A percentile compares a stretch with the other conserved stretches of the same genome.
Evolutionary conservation across 2,797 vertebrate genomes (phyloP).

Genomic region (Anisognathus igniventris): DNA sequence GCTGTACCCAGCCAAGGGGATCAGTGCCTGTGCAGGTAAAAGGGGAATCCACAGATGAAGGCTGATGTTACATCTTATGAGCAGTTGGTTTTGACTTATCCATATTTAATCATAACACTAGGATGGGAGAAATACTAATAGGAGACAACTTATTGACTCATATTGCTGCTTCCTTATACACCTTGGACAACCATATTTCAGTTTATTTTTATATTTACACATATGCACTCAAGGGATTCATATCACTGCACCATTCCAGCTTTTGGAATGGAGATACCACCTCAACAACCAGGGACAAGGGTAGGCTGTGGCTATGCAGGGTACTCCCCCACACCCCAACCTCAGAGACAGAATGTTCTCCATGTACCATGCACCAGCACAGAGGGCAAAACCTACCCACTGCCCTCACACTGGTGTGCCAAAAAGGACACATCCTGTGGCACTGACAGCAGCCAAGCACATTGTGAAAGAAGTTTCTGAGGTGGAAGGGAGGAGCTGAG

Average conservation of each 20-base stretch:
- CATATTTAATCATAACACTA: not conserved
- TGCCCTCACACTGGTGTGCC: not conserved
- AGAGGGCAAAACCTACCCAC: not conserved
- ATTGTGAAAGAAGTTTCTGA: not conserved
- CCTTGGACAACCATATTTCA: not conserved
- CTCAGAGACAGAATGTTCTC: fast-evolving
- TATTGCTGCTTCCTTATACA: not conserved
- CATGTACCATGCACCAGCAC: not conserved
- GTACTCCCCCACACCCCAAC: not conserved
- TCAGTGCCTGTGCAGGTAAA: not conserved
- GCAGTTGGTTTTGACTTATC: not conserved
- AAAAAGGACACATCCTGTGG: not conserved
- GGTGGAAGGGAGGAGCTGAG: not conserved
- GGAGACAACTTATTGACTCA: not conserved
- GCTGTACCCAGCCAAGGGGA: not conserved
- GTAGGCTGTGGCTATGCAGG: not conserved
- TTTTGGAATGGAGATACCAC: not conserved
- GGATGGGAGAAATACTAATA: not conserved
- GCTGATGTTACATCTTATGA: not conserved
- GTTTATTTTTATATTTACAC: not conserved
- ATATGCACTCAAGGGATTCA: not conserved
- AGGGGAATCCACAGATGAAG: not conserved
- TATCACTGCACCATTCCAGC: not conserved
- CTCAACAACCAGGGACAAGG: fast-evolving
- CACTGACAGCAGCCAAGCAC: not conserved